phyloP scores from a whole-genome alignment of 2,888 invertebrate genomes.

The Acrobeloides nanus region DNA sequence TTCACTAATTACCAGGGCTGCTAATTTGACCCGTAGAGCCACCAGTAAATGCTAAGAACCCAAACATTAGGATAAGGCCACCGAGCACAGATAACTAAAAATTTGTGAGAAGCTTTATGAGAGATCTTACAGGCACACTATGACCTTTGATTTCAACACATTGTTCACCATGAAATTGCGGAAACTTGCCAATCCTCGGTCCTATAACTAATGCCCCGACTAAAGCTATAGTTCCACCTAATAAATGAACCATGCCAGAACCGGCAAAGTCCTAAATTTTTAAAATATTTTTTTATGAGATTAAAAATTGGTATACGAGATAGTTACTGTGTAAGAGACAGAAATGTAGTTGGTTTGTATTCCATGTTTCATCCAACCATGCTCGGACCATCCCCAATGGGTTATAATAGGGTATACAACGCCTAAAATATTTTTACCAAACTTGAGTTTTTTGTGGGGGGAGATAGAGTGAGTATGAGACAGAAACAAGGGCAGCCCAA shows the following conservation, averaged over 20 bases:
- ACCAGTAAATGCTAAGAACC: slow-evolving; percentile 61
- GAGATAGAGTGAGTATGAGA: too few relatives aligned
- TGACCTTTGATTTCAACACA: slow-evolving; percentile 54
- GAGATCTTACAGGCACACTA: slow-evolving; percentile 55
- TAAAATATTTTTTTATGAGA: too few relatives aligned
- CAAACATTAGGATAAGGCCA: slow-evolving; percentile 60
- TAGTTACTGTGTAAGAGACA: too few relatives aligned
- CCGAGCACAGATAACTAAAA: slow-evolving; percentile 59
- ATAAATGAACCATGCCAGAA: slow-evolving; percentile 58
- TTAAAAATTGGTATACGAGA: too few relatives aligned
- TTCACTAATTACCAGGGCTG: too few relatives aligned
- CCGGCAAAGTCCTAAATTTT: slow-evolving; percentile 58
- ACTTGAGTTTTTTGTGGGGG: too few relatives aligned
- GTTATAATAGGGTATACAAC: slow-evolving; percentile 45
- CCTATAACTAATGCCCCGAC: slow-evolving; percentile 56
- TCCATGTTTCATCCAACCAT: too few relatives aligned
- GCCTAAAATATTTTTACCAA: too few relatives aligned
- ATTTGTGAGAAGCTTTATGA: not conserved
- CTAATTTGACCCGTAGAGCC: too few relatives aligned
- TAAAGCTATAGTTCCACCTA: slow-evolving; percentile 42
- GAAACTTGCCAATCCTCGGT: slow-evolving; percentile 59
- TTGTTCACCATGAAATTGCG: slow-evolving; percentile 24
- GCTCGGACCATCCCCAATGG: slow-evolving; percentile 51
- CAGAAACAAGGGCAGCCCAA: too few relatives aligned
- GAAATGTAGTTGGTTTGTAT: too few relatives aligned